Evolutionary conservation across 23 tunicate species (phyloP).

Genomic region (Phallusia fumigata): DNA sequence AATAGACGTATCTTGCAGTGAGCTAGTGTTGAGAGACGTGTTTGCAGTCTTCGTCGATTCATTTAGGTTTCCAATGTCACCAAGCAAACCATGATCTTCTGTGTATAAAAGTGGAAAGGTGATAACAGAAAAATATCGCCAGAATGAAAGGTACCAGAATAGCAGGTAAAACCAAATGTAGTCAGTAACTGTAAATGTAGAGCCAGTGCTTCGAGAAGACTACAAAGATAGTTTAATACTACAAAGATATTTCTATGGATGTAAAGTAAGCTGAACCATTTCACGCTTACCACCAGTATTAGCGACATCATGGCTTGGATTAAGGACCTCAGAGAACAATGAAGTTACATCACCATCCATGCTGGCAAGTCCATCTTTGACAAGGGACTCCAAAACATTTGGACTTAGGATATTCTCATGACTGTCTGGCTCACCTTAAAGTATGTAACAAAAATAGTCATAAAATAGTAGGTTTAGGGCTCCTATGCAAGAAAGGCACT

Average conservation of each 20-base stretch:
- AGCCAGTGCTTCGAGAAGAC: too few species aligned
- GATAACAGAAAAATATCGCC: too few species aligned
- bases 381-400: slow-evolving; percentile 66
- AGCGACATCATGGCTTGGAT: slow-evolving; percentile 47
- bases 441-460: neutral
- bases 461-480: too few species aligned
- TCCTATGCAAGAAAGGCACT: too few species aligned
- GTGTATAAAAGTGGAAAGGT: too few species aligned
- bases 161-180: too few species aligned
- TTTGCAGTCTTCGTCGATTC: slow-evolving; percentile 21
- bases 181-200: too few species aligned
- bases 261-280: too few species aligned
- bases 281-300: neutral
- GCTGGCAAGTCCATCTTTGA: slow-evolving; percentile 63
- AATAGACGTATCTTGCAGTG: neutral
- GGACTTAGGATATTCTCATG: slow-evolving; percentile 82
- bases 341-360: slow-evolving; percentile 81
- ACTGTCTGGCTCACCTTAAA: slow-evolving; percentile 38
- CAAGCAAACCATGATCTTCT: slow-evolving; percentile 32
- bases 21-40: neutral
- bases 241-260: too few species aligned
- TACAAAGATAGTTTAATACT: too few species aligned
- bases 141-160: too few species aligned
- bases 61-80: slow-evolving; percentile 25
- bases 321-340: slow-evolving; percentile 71